phyloP scores from a whole-genome alignment of 2,888 invertebrate species.

The Peribatodes rhomboidaria region DNA sequence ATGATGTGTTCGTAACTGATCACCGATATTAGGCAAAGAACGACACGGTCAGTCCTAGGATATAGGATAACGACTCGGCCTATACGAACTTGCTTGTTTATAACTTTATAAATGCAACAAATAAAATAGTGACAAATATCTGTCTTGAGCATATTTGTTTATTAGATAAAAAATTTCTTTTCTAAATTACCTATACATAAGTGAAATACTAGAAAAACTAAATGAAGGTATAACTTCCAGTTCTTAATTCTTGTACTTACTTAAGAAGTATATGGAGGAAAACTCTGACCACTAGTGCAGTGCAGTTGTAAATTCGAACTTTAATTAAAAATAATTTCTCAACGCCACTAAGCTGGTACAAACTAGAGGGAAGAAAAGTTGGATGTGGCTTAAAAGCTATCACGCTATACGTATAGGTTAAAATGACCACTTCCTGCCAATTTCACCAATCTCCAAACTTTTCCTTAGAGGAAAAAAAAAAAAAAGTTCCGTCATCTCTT shows the following conservation, averaged over 20 bases:
- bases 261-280: conserved; percentile 24
- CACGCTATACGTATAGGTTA: not conserved
- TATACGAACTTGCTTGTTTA: no score
- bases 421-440: no score
- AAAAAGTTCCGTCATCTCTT: no score
- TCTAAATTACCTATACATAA: not conserved
- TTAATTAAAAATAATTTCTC: conserved; percentile 47
- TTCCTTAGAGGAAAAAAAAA: no score
- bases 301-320: conserved; percentile 44
- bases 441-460: no score
- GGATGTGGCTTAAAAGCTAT: conserved; percentile 10
- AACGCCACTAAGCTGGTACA: conserved; percentile 26
- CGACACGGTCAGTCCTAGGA: no score
- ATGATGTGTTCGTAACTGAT: no score
- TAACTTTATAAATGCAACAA: no score
- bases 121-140: no score
- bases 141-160: not conserved
- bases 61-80: no score
- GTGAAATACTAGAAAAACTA: not conserved
- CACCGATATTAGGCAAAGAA: no score
- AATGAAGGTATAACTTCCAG: not conserved
- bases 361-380: conserved; percentile 21
- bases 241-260: not conserved
- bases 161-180: not conserved
- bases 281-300: conserved; percentile 29